These are phyloP conservation scores for Petrolisthes manimaculis DNA, from an alignment of 2,888 invertebrate genomes.

Conservation along the genomic window DNA sequence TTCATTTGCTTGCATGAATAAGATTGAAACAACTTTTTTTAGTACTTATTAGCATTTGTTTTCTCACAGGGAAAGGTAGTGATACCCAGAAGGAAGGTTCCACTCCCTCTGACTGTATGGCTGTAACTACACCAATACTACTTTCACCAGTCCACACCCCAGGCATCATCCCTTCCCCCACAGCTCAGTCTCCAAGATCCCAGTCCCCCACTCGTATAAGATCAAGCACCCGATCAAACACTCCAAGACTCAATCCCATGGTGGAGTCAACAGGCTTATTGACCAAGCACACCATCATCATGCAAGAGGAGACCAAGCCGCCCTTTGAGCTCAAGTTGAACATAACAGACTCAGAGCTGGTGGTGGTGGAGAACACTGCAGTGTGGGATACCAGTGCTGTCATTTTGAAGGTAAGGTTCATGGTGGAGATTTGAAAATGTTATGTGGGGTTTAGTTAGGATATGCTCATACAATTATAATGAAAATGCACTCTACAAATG, in stretches of 20 bases:
- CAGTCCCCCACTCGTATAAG: constrained; percentile 49
- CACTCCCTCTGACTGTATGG: too few species aligned
- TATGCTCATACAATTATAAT: too few species aligned
- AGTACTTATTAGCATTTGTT: background rate
- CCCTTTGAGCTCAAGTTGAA: constrained; percentile 90
- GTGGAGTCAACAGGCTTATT: constrained; percentile 71
- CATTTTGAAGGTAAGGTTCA: constrained; percentile 76
- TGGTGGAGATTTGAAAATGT: background rate
- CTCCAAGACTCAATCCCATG: constrained; percentile 68
- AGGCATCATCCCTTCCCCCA: constrained; percentile 13
- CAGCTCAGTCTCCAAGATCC: constrained; percentile 18
- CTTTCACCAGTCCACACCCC: constrained; percentile 33
- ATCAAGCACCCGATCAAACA: constrained; percentile 19
- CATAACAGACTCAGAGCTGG: constrained; percentile 94
- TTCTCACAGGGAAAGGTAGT: constrained; percentile 2
- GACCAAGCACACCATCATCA: constrained; percentile 71
- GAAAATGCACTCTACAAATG: too few species aligned
- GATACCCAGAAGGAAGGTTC: too few species aligned
- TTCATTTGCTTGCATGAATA: too few species aligned
- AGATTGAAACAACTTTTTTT: too few species aligned
- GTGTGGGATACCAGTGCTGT: constrained; percentile 92
- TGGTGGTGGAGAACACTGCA: constrained; percentile 91
- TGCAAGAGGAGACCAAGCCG: constrained; percentile 68
- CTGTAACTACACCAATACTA: constrained; percentile 21
- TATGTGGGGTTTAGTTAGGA: too few species aligned